Base-by-base conservation (phyloP, 1,140 invertebrate genomes). In the Portunus trituberculatus region DNA sequence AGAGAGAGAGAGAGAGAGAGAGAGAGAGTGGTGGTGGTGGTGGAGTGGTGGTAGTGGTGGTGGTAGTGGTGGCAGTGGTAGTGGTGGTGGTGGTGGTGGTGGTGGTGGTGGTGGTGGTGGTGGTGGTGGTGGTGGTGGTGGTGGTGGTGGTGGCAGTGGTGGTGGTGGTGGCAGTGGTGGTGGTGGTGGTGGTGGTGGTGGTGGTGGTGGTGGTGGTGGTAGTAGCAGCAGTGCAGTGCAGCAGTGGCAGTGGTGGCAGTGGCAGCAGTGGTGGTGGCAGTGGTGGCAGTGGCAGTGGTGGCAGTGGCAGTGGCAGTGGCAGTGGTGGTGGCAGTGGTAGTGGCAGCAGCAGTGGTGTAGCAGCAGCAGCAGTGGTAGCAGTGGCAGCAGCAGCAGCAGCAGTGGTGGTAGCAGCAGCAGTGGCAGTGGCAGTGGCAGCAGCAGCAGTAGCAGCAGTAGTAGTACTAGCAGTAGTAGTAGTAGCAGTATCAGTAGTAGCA, bases 61-160 rank as follows among this genome's bases (percentile, higher is more conserved):
- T 76, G 67, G 67, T 76, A 76, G 67, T 76, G n/a, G 67, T 76
- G n/a, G 67, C 67, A 76, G 67, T 76, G n/a, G 67, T 76, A 76
- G 67, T 76, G n/a, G 67, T 76, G n/a, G n/a, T 76, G n/a, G 67
- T 76, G n/a, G 67, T 76, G n/a, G 67, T 76, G n/a, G 67, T 76
- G n/a, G 67, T 76, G n/a, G 67, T 76, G n/a, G 67, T 76, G n/a
- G 67, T 76, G n/a, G 67, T 76, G n/a, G 67, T 76, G n/a, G 67
- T 76, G n/a, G 67, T 76, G n/a, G 67, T 76, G n/a, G 67, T 76
- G n/a, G 67, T 76, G n/a, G 67, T 76, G 67, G 67, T 76, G n/a
- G 67, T 76, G 12, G n/a, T 76, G 67, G 67, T 76, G n/a, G 16
- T 20, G 31, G 82, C 82, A 83, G 1, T 29, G 31, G 82, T 29